Conservation (phyloP, 2,797 vertebrate genomes). For the Paratrypauchen microcephalus region DNA sequence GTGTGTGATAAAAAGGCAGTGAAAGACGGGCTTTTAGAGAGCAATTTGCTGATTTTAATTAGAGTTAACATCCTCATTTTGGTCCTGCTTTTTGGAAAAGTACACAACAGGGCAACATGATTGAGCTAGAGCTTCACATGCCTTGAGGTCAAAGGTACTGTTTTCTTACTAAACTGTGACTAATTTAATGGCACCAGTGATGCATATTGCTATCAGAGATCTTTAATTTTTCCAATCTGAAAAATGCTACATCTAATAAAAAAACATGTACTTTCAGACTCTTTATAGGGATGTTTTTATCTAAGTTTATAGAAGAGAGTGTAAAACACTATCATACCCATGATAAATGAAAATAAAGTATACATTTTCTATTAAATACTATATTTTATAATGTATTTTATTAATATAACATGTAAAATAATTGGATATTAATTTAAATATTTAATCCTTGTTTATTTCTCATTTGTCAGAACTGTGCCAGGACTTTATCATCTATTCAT, state of each 20-base stretch:
- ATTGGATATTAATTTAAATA: conserved; percentile 5
- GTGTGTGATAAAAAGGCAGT: conserved; percentile 24
- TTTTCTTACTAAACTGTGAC: conserved; percentile 32
- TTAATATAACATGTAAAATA: too few species aligned
- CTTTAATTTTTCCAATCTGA: conserved; percentile 34
- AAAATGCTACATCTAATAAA: conserved; percentile 39
- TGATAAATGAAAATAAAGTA: too few species aligned
- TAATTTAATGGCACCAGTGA: conserved; percentile 21
- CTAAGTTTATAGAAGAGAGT: neutral
- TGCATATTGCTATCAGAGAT: conserved; percentile 31
- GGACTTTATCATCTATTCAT: conserved; percentile 70
- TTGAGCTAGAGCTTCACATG: conserved; percentile 30
- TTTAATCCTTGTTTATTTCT: conserved; percentile 37
- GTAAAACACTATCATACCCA: neutral
- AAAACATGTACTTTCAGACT: neutral
- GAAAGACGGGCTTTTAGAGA: conserved; percentile 27
- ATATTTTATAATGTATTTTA: too few species aligned
- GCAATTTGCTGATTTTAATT: conserved; percentile 41
- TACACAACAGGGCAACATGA: conserved; percentile 25
- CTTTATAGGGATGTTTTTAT: neutral
- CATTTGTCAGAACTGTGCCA: conserved; percentile 16
- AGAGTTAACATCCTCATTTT: conserved; percentile 26
- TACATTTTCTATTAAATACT: too few species aligned
- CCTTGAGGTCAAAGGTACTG: conserved; percentile 45
- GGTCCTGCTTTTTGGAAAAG: conserved; percentile 43